A percentile compares a stretch with the other conserved stretches of the same genome.
These are phyloP conservation scores for Cyphomyrus discorhynchus DNA, from an alignment of 2,113 vertebrate species.

Conservation along the genomic window DNA sequence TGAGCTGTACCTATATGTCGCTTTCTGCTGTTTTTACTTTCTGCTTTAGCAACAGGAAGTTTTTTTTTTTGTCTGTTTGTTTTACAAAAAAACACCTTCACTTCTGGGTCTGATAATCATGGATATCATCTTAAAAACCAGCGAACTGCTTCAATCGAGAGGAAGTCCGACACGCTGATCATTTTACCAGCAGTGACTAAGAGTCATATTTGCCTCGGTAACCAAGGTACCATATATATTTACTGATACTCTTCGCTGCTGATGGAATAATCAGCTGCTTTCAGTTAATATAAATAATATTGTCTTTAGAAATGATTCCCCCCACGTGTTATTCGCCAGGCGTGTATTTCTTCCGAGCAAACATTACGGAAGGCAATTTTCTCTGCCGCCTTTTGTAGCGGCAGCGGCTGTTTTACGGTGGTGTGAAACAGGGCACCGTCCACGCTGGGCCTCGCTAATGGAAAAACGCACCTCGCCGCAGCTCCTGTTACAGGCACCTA, in stretches of 20 bases:
- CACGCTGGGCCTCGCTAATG: conserved; percentile 33
- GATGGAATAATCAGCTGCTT: conserved; percentile 1
- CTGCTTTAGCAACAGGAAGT: not conserved
- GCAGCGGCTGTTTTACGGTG: conserved; percentile 19
- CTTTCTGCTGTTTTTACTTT: not conserved
- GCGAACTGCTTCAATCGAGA: not conserved
- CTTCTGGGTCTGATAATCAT: not conserved
- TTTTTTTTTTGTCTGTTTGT: not conserved
- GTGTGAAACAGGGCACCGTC: conserved; percentile 35
- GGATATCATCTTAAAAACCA: conserved; percentile 6
- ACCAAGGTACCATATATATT: not conserved
- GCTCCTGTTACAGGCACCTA: conserved; percentile 31
- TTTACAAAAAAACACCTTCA: not conserved
- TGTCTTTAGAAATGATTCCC: not conserved
- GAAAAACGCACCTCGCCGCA: conserved; percentile 31
- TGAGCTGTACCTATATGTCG: not conserved
- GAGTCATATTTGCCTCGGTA: not conserved
- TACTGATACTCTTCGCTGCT: not conserved
- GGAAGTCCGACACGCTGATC: not conserved
- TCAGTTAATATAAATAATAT: not conserved
- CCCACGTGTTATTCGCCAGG: not conserved
- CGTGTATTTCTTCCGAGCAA: not conserved
- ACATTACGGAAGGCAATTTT: not conserved
- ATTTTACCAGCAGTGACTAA: not conserved
- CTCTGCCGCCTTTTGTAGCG: not conserved